These are phyloP conservation scores for Bimastos eiseni DNA, from an alignment of 2,888 invertebrate genomes.

Conservation along the genomic window DNA sequence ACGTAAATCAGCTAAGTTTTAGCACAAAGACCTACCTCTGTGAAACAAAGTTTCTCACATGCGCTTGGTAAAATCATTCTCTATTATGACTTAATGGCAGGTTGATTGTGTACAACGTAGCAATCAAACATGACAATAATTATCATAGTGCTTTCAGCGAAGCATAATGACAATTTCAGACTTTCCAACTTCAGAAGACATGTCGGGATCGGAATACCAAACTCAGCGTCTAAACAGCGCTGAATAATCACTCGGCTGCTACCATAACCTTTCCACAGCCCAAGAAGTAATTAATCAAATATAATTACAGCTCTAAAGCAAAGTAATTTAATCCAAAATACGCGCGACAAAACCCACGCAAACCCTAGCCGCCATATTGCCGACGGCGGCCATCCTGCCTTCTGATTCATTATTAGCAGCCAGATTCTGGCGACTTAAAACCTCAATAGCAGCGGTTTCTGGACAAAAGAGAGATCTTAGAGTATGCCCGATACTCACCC, in stretches of 20 bases:
- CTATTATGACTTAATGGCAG: background rate
- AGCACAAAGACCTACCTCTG: too few relatives aligned
- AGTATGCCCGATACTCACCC: conserved; percentile 19
- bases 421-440: background rate
- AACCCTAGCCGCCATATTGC: conserved; percentile 13
- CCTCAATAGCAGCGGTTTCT: background rate
- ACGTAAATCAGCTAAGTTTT: background rate
- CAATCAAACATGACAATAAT: background rate
- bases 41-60: background rate
- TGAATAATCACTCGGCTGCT: background rate
- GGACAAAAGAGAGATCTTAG: background rate
- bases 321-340: conserved; percentile 6
- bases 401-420: conserved; percentile 6
- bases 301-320: background rate
- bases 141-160: background rate
- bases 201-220: background rate
- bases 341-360: background rate
- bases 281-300: background rate
- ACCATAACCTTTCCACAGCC: background rate
- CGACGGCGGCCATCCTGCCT: background rate
- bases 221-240: background rate
- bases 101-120: background rate
- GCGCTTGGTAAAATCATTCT: background rate
- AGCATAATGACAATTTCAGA: background rate
- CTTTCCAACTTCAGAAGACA: background rate